Evolutionary conservation across 2,113 vertebrate genomes (phyloP).

Genomic region (Oenanthe oenanthe): DNA sequence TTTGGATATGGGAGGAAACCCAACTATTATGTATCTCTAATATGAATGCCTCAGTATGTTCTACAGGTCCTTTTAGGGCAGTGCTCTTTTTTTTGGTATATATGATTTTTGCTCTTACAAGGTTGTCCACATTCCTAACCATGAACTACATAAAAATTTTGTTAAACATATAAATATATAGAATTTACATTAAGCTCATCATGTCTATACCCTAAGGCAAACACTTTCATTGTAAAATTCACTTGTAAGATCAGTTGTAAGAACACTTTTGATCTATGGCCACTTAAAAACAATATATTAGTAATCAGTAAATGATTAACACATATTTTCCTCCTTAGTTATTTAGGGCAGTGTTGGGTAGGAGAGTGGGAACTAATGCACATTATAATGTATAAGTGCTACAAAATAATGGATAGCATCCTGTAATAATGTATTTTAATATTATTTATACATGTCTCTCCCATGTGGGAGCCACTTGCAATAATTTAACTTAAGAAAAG

Average conservation of each 20-base stretch:
- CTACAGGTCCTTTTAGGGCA: background rate
- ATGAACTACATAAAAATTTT: background rate
- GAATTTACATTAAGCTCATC: background rate
- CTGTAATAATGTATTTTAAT: conserved; percentile 61
- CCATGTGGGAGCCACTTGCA: background rate
- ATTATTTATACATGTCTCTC: conserved; percentile 65
- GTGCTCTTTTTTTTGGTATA: background rate
- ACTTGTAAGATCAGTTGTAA: background rate
- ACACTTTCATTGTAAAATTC: conserved; percentile 20
- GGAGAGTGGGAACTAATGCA: conserved; percentile 44
- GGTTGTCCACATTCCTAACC: background rate
- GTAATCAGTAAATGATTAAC: conserved; percentile 77
- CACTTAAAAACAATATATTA: conserved; percentile 68
- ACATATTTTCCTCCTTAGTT: conserved; percentile 56
- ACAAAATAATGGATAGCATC: conserved; percentile 59
- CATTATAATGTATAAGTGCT: conserved; percentile 26
- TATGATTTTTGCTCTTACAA: background rate
- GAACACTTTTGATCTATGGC: background rate
- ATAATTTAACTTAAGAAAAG: conserved; percentile 14
- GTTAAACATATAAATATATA: background rate
- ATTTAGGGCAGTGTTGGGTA: conserved; percentile 63
- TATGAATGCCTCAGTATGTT: accelerated
- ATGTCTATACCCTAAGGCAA: conserved; percentile 7
- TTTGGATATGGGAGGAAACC: background rate
- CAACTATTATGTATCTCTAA: background rate